Evolutionary conservation across 2,888 invertebrate species (phyloP), one percentile per base, ranked within the genome.

Genomic region (Melikaiella ostensackeni): DNA sequence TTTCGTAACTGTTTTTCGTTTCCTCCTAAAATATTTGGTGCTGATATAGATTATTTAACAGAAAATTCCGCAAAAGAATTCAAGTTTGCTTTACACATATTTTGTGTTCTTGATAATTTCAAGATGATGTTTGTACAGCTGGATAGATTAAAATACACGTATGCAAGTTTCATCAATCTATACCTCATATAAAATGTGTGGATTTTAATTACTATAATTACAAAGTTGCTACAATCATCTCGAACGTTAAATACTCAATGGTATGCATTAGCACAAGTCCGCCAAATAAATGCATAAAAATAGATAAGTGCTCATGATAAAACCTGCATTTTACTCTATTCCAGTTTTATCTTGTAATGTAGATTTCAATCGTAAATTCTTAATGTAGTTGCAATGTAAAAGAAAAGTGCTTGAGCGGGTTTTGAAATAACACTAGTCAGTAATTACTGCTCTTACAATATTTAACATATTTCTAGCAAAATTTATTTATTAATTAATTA

Each of bases 311-410:
- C 19, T 63, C 19, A 9, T 66, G 66, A 27, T 66, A 50, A 9
- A 27, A 13, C 6, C 46, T 42, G 30, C 46, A 66, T 27, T 66
- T 46, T 19, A 66, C 21, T 24, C 38, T 64, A 46, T 66, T 66
- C 46, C n/a, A 66, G 42, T 46, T n/a, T 66, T 46, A 66, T 66
- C 66, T 19, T 66, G 46, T 66, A 42, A 46, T 11, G 33, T 55
- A 21, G 35, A 64, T 64, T 24, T 38, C 42, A 24, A 64, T 42
- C 64, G 21, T 30, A 35, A 62, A 62, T 62, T n/a, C 24, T 42
- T 63, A 63, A 55, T 55, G 55, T 55, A 38, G 21, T 21, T 11
- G 33, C 21, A 13, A 63, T 63, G 63, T 13, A 2, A 16, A 27
- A 21, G 11, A 24, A 35, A 64, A 24, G 16, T 38, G 21, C 24